phyloP scores from a whole-genome alignment of 1,140 invertebrate species.

The Orussus abietinus region DNA sequence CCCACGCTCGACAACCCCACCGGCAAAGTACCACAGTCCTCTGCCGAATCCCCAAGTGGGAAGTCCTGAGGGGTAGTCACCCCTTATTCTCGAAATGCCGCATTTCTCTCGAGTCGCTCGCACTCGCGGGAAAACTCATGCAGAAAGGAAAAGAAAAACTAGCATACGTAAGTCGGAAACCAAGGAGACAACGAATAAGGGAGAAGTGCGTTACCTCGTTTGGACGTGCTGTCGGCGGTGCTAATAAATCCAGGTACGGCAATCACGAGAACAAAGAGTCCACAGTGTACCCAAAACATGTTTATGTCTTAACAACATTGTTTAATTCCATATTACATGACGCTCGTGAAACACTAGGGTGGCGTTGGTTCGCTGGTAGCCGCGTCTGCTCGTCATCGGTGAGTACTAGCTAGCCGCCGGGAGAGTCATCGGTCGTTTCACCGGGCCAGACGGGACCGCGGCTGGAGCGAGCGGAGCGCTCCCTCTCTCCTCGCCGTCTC shows the following conservation, averaged over 20 bases:
- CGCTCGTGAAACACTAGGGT: slow-evolving; percentile 41
- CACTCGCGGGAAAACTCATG: too few species aligned
- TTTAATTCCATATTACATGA: slow-evolving; percentile 54
- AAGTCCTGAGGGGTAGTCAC: too few species aligned
- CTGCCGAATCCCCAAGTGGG: too few species aligned
- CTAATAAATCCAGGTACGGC: slow-evolving; percentile 52
- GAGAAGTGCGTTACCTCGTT: slow-evolving; percentile 53
- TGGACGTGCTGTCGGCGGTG: slow-evolving; percentile 47
- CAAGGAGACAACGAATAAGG: too few species aligned
- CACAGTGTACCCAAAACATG: slow-evolving; percentile 54
- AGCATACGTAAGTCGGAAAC: too few species aligned
- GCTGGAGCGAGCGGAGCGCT: neutral
- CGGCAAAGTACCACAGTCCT: too few species aligned
- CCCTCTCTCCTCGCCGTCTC: slow-evolving; percentile 15
- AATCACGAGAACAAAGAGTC: slow-evolving; percentile 54
- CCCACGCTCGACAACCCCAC: too few species aligned
- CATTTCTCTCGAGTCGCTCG: too few species aligned
- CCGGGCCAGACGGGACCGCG: neutral
- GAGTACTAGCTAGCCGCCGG: slow-evolving; percentile 38
- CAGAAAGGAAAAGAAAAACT: too few species aligned
- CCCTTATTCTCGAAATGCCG: too few species aligned
- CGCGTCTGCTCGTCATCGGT: slow-evolving; percentile 9
- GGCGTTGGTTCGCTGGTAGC: neutral
- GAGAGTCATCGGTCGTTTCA: slow-evolving; percentile 38
- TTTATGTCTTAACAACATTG: slow-evolving; percentile 56